Evolutionary conservation across 1,140 invertebrate species (phyloP).

Genomic region (Calycopis cecrops): DNA sequence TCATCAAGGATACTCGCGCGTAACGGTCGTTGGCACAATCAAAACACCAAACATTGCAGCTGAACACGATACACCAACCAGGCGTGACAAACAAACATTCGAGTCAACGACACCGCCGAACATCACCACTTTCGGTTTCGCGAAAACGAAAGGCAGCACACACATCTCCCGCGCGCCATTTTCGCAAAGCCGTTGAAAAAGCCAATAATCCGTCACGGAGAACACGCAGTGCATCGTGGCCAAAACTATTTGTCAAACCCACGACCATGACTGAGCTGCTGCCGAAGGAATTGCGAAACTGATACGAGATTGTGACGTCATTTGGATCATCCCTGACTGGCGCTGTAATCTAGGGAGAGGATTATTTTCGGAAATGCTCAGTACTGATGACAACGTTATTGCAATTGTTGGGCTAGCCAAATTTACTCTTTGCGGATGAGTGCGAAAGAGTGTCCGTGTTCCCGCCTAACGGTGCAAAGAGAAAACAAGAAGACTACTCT

Average conservation of each 20-base stretch:
- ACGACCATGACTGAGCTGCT: neutral
- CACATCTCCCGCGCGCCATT: constrained; percentile 49
- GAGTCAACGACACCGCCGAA: constrained; percentile 67
- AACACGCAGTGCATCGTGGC: constrained; percentile 28
- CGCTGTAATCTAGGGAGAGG: too few species aligned
- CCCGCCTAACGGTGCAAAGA: too few species aligned
- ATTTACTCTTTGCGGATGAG: too few species aligned
- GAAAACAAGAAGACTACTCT: too few species aligned
- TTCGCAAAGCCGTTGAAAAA: constrained; percentile 52
- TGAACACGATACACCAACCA: constrained; percentile 53
- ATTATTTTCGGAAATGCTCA: too few species aligned
- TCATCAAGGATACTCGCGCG: neutral
- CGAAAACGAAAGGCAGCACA: constrained; percentile 63
- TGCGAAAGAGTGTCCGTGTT: too few species aligned
- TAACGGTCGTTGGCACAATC: constrained; percentile 5
- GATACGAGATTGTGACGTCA: too few species aligned
- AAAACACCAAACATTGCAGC: constrained; percentile 21
- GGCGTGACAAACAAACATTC: constrained; percentile 64
- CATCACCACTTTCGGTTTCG: constrained; percentile 66
- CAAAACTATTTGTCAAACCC: constrained; percentile 7
- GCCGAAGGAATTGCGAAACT: neutral
- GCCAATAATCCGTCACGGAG: constrained; percentile 46
- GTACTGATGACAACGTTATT: too few species aligned
- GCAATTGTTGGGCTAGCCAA: too few species aligned
- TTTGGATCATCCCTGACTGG: too few species aligned